Percentiles rank a stretch among this genome's conserved stretches.
These are phyloP conservation scores for Rhodinocichla rosea DNA, from an alignment of 2,113 vertebrate genomes.

Conservation along the genomic window DNA sequence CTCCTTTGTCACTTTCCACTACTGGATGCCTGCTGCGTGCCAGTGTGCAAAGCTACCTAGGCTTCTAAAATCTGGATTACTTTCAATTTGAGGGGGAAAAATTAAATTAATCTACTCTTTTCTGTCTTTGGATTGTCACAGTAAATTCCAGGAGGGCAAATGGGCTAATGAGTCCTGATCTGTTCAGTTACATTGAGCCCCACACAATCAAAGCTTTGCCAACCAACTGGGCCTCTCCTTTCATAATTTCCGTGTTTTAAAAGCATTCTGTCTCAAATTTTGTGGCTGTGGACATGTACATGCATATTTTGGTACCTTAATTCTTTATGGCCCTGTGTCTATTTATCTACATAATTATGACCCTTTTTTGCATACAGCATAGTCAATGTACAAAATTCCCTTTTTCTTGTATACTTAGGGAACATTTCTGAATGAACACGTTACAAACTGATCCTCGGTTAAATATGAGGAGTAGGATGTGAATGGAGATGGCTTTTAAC, in stretches of 20 bases:
- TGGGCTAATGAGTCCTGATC: conserved; percentile 30
- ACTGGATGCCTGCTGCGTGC: conserved; percentile 68
- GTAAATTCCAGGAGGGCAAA: conserved; percentile 64
- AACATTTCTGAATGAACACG: conserved; percentile 39
- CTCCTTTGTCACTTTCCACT: conserved; percentile 72
- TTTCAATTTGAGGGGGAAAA: conserved; percentile 53
- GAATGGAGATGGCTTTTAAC: conserved; percentile 59
- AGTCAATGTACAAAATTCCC: not conserved
- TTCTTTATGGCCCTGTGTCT: not conserved
- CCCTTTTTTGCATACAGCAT: not conserved
- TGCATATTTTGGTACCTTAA: not conserved
- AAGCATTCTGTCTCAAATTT: not conserved
- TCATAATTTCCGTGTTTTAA: not conserved
- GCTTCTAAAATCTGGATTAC: conserved; percentile 58
- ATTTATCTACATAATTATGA: not conserved
- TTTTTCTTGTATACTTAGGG: not conserved
- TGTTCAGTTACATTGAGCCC: conserved; percentile 9
- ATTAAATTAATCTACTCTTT: conserved; percentile 65
- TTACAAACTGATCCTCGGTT: conserved; percentile 32
- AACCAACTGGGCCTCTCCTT: not conserved
- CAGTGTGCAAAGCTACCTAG: conserved; percentile 67
- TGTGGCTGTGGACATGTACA: not conserved
- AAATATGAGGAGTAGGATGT: conserved; percentile 50
- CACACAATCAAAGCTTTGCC: conserved; percentile 1
- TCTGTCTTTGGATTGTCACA: conserved; percentile 51